Base-by-base conservation (phyloP, 2,113 vertebrate genomes). In the Tragelaphus strepsiceros region DNA sequence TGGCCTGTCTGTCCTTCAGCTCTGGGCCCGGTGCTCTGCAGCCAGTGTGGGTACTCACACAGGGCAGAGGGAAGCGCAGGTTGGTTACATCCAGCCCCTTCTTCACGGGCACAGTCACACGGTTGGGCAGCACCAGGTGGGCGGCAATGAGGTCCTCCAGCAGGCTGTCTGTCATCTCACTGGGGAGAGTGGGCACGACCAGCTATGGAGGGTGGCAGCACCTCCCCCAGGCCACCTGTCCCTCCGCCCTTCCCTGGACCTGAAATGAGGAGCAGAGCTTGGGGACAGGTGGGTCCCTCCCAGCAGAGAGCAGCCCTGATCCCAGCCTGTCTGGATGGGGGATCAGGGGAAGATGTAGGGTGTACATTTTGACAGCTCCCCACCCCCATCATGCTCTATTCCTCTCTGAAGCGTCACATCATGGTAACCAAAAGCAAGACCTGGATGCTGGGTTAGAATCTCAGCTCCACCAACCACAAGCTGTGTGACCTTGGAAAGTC, bases 91-190 rank as follows among this genome's bases (percentile, higher is more conserved):
- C 99, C 98, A 99, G 98, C 62, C 99, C 99, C 98, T 99, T 99
- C 92, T 99, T 99, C 98, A 99, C 99, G 1, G 99, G 99, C 87
- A 99, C 98, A 0, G 99, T 99, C 99, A 99, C 98, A 71, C 99
- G 99, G 97, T 99, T 99, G 0, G 99, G 99, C 81, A 99, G 98
- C 94, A 99, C 99, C 98, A 99, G 99, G 49, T 99, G 95, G 6
- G 99, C 97, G 7, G 99, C 99, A 1, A 99, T 99, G 98, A 99
- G 99, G 97, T 99, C 99, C 87, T 99, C 96, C 97, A 99, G 99
- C 85, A 99, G 97, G 0, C 98, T 98, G 51, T 99, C 99, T 2
- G 99, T 99, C 94, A 99, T 56, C 0, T 99, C 98, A 90, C 99
- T 99, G 98, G 53, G 97, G 88, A 92, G 3, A 61, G 54, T 15